Percentiles rank a stretch among this genome's conserved stretches.
phyloP scores from a whole-genome alignment of 2,888 invertebrate genomes.

The Eueremaeus valkanovi region DNA sequence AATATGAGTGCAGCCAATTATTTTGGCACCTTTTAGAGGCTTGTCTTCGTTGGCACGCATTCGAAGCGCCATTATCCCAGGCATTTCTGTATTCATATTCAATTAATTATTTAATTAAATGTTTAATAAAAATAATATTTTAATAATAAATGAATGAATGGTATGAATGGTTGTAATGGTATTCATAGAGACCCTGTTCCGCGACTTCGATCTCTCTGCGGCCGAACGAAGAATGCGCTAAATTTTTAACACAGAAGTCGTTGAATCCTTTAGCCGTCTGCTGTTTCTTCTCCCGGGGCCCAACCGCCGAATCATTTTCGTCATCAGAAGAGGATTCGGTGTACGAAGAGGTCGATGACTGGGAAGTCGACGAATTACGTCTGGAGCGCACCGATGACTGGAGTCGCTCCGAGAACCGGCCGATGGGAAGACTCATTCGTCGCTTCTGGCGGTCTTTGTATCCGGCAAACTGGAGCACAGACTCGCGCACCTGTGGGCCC shows the following conservation, averaged over 20 bases:
- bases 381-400: conserved; percentile 39
- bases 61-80: conserved; percentile 90
- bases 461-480: conserved; percentile 42
- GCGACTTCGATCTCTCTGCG: conserved; percentile 95
- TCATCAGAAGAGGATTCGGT: conserved; percentile 87
- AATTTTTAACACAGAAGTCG: conserved; percentile 91
- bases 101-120: neutral
- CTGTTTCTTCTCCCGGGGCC: conserved; percentile 86
- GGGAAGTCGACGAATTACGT: conserved; percentile 40
- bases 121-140: too few species aligned
- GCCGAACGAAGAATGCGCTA: conserved; percentile 88
- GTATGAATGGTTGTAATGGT: neutral
- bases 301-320: conserved; percentile 66
- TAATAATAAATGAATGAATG: too few species aligned
- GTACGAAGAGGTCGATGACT: conserved; percentile 54
- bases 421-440: conserved; percentile 48
- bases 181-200: conserved; percentile 65
- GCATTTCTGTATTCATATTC: conserved; percentile 72
- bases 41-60: conserved; percentile 89
- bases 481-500: conserved; percentile 35
- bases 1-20: conserved; percentile 96
- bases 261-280: conserved; percentile 75
- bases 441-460: conserved; percentile 47
- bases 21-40: conserved; percentile 89
- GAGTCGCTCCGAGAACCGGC: conserved; percentile 41